These are phyloP conservation scores for Notiomystis cincta DNA, from an alignment of 2,113 vertebrate genomes.

Conservation along the genomic window DNA sequence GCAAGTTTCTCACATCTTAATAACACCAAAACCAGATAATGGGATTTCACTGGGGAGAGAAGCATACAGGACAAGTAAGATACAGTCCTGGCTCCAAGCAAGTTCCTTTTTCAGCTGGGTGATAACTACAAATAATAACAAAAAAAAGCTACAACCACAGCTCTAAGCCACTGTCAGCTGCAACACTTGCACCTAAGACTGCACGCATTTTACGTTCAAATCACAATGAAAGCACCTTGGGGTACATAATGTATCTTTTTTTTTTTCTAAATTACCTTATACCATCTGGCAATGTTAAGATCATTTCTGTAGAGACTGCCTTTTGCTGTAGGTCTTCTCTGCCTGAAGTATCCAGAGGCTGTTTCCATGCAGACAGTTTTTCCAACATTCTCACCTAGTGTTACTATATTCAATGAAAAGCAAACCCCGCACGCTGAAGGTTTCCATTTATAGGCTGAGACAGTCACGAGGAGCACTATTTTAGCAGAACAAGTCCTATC, in stretches of 20 bases:
- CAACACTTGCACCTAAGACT: neutral
- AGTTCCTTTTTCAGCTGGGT: neutral
- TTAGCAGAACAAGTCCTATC: neutral
- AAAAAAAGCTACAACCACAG: neutral
- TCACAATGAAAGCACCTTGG: neutral
- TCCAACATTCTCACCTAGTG: neutral
- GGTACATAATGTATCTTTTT: neutral
- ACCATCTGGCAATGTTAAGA: neutral
- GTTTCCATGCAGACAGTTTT: neutral
- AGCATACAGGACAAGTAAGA: neutral
- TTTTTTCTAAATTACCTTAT: neutral
- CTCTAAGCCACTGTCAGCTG: neutral
- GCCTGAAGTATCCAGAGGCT: conserved; percentile 19
- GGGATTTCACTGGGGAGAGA: neutral
- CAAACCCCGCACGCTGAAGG: neutral
- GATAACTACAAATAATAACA: neutral
- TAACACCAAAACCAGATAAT: neutral
- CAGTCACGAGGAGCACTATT: neutral
- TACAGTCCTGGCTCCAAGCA: neutral
- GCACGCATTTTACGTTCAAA: neutral
- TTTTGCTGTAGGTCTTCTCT: neutral
- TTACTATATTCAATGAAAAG: neutral
- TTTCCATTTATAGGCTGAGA: neutral
- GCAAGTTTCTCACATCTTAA: neutral
- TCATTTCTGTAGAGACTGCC: neutral